Evolutionary conservation across 2,797 vertebrate species (phyloP).

Genomic region (Alosa sapidissima): DNA sequence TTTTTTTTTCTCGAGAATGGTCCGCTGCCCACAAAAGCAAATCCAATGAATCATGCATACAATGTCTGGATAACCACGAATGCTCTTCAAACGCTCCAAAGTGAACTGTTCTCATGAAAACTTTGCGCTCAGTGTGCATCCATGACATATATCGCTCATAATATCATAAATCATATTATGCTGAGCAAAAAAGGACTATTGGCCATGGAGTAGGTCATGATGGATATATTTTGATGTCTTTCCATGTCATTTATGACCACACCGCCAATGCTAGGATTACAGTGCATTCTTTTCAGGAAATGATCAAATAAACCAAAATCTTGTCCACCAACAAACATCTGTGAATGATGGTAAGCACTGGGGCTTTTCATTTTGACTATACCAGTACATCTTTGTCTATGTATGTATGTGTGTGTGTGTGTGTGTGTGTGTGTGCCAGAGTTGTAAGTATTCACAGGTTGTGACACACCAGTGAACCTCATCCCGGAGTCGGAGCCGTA

Average conservation of each 20-base stretch:
- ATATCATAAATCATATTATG: slow-evolving; percentile 29
- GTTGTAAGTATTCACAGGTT: slow-evolving; percentile 34
- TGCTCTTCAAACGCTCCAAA: slow-evolving; percentile 54
- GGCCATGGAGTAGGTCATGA: background rate
- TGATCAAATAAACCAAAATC: background rate
- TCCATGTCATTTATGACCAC: background rate
- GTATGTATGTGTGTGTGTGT: background rate
- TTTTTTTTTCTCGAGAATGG: slow-evolving; percentile 54
- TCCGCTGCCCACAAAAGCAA: slow-evolving; percentile 55
- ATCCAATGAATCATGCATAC: slow-evolving; percentile 55
- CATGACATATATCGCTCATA: slow-evolving; percentile 36
- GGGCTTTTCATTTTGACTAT: background rate
- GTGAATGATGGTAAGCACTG: background rate
- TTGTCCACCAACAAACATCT: background rate
- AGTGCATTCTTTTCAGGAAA: slow-evolving; percentile 6
- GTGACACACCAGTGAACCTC: slow-evolving; percentile 30
- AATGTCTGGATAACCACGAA: slow-evolving; percentile 55
- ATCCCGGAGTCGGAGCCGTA: background rate
- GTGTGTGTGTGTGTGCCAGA: background rate
- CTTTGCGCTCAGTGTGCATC: slow-evolving; percentile 42
- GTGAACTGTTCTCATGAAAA: slow-evolving; percentile 51
- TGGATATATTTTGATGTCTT: background rate
- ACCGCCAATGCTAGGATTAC: background rate
- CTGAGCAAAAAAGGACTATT: slow-evolving; percentile 3
- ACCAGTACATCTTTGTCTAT: background rate